A percentile compares a stretch with the other conserved stretches of the same genome.
phyloP scores from a whole-genome alignment of 1,140 invertebrate species.

The Drosophila ficusphila region DNA sequence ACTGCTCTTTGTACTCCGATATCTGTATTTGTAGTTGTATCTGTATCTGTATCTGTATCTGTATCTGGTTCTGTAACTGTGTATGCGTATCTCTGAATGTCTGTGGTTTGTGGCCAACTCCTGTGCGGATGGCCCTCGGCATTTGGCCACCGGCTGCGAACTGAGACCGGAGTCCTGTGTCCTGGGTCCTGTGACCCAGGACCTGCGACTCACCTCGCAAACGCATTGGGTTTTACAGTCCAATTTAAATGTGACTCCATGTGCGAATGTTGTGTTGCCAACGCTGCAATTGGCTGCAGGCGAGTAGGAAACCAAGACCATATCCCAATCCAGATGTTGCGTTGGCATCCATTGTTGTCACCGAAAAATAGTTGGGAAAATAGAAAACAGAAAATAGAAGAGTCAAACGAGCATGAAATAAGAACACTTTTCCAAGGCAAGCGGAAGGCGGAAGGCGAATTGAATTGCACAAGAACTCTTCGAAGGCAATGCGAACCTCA shows the following conservation, averaged over 20 bases:
- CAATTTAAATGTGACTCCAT: conserved; percentile 88
- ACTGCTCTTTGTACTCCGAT: conserved; percentile 11
- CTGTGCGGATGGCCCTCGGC: conserved; percentile 19
- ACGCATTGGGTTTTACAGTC: conserved; percentile 89
- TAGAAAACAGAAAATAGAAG: conserved; percentile 38
- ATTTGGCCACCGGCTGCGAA: neutral
- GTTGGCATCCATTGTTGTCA: conserved; percentile 47
- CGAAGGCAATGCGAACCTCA: neutral
- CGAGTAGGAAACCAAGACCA: conserved; percentile 30
- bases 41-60: no score
- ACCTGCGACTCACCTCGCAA: conserved; percentile 86
- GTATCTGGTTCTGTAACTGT: no score
- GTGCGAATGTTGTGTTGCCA: conserved; percentile 86
- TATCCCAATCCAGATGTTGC: conserved; percentile 16
- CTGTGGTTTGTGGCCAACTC: conserved; percentile 57
- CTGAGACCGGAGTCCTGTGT: neutral
- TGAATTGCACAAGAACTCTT: conserved; percentile 1
- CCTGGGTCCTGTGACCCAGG: neutral
- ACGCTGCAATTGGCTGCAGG: conserved; percentile 85
- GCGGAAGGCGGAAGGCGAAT: neutral
- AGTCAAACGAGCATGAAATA: conserved; percentile 52
- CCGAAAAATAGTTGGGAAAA: conserved; percentile 14
- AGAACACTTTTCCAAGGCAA: neutral
- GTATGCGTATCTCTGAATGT: conserved; percentile 11
- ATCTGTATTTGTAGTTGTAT: conserved; percentile 5